A percentile compares a stretch with the other conserved stretches of the same genome.
phyloP scores from a whole-genome alignment of 2,113 vertebrate genomes.

The Actinemys pallida region DNA sequence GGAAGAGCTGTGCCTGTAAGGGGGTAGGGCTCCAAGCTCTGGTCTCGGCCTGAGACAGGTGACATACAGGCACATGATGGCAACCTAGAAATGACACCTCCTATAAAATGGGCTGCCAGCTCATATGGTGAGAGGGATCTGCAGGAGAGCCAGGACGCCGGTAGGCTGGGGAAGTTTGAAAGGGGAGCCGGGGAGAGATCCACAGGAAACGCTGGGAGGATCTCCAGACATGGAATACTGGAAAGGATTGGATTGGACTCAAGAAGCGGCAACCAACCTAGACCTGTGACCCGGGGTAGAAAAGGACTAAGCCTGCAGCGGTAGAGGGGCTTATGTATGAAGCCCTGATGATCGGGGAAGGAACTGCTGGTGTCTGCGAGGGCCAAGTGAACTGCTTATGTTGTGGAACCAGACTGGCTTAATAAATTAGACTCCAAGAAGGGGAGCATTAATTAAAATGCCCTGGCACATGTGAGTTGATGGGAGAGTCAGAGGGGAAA shows the following conservation, averaged over 20 bases:
- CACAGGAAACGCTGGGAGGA: background rate
- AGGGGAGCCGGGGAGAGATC: background rate
- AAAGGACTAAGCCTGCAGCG: background rate
- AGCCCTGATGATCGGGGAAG: background rate
- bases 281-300: background rate
- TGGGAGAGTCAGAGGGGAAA: background rate
- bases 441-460: background rate
- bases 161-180: background rate
- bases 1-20: accelerated
- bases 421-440: too few relatives aligned
- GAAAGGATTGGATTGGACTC: background rate
- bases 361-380: background rate
- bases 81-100: too few relatives aligned
- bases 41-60: too few relatives aligned
- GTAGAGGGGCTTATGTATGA: background rate
- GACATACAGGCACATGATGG: too few relatives aligned
- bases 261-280: background rate
- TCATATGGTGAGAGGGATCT: background rate
- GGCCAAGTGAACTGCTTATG: background rate
- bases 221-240: background rate
- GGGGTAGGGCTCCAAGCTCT: background rate
- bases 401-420: background rate
- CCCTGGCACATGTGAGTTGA: background rate
- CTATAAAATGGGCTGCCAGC: too few relatives aligned
- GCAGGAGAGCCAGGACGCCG: background rate